phyloP scores from a whole-genome alignment of 2,113 vertebrate species.

The Thamnaconus septentrionalis region DNA sequence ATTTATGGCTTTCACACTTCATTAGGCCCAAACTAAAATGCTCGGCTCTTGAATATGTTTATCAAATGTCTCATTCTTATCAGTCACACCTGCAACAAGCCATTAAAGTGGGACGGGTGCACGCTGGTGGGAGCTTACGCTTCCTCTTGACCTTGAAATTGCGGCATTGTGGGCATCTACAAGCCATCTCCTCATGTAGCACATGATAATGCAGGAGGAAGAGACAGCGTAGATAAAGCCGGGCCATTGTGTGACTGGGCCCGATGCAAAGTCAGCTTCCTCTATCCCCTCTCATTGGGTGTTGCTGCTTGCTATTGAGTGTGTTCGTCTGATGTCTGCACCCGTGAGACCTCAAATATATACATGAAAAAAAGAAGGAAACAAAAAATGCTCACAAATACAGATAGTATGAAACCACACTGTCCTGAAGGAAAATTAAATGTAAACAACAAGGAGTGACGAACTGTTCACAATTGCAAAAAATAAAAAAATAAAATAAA shows the following conservation, averaged over 20 bases:
- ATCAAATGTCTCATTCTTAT: conserved; percentile 61
- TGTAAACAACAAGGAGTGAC: too few species aligned
- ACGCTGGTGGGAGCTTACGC: conserved; percentile 17
- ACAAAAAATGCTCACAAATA: too few species aligned
- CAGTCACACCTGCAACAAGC: conserved; percentile 45
- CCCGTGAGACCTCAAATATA: too few species aligned
- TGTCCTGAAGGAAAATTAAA: too few species aligned
- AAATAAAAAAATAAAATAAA: too few species aligned
- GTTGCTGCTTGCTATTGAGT: conserved; percentile 8
- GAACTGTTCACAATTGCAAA: too few species aligned
- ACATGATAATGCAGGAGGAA: background rate
- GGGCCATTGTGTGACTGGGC: background rate
- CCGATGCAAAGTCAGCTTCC: conserved; percentile 14
- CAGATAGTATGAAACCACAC: too few species aligned
- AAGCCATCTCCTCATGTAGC: conserved; percentile 5
- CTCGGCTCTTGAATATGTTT: conserved; percentile 62
- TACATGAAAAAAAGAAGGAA: too few species aligned
- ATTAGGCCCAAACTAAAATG: conserved; percentile 65
- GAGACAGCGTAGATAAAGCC: background rate
- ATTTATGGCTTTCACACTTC: conserved; percentile 72
- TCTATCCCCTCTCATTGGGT: background rate
- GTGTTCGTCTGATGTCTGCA: background rate
- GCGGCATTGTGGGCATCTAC: conserved; percentile 18
- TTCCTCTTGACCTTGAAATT: conserved; percentile 37
- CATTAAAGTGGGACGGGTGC: conserved; percentile 24